A percentile compares a stretch with the other conserved stretches of the same genome.
Evolutionary conservation across 2,797 vertebrate genomes (phyloP).

Genomic region (Typhlichthys subterraneus): DNA sequence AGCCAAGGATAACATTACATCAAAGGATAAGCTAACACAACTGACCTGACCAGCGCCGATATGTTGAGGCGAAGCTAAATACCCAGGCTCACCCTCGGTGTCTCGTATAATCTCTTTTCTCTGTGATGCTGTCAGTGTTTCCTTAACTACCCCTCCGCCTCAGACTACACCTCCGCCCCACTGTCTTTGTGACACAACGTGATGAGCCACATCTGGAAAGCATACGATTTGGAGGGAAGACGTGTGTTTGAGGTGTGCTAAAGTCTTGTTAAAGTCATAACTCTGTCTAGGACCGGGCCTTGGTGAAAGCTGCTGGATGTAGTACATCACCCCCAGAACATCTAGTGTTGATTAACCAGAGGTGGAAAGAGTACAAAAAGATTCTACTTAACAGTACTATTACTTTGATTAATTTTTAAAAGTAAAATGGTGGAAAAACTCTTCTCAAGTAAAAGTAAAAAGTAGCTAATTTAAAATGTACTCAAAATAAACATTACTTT

Average conservation of each 20-base stretch:
- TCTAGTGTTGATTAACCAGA: too few relatives aligned
- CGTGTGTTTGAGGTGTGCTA: constrained; percentile 43
- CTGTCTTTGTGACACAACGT: constrained; percentile 41
- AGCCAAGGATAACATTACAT: constrained; percentile 43
- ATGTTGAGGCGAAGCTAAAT: constrained; percentile 26
- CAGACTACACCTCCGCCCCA: constrained; percentile 12
- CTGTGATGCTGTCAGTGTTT: constrained; percentile 30
- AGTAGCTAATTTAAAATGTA: too few relatives aligned
- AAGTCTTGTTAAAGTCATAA: constrained; percentile 2
- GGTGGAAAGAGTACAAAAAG: not conserved
- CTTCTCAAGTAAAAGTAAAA: too few relatives aligned
- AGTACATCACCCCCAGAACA: constrained; percentile 7
- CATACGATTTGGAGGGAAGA: constrained; percentile 42
- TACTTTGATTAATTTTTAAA: too few relatives aligned
- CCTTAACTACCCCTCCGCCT: constrained; percentile 14
- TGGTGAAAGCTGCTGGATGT: constrained; percentile 54
- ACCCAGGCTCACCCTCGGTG: constrained; percentile 38
- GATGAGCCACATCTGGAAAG: constrained; percentile 70
- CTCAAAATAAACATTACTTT: too few relatives aligned
- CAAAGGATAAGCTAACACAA: constrained; percentile 26
- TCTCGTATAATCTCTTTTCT: constrained; percentile 38
- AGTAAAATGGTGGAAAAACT: too few relatives aligned
- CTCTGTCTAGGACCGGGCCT: constrained; percentile 42
- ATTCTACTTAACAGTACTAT: too few relatives aligned
- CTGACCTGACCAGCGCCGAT: constrained; percentile 28